phyloP scores from a whole-genome alignment of 2,113 vertebrate species.

The Callithrix jacchus region DNA sequence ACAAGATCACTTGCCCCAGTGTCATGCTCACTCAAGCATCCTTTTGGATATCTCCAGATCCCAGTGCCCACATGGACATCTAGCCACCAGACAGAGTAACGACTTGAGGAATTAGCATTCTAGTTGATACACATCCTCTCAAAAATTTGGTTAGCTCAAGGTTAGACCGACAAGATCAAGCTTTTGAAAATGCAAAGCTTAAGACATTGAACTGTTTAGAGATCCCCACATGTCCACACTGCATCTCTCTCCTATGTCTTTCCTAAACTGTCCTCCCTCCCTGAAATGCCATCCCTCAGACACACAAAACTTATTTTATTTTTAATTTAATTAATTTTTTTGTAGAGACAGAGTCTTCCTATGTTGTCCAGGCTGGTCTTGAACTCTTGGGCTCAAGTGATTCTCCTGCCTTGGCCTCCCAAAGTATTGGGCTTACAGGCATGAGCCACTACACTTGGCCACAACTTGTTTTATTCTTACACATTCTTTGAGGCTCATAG shows the following conservation, averaged over 20 bases:
- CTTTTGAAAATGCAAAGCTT: not conserved
- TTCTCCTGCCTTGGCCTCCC: too few species aligned
- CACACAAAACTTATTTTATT: not conserved
- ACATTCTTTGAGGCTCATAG: not conserved
- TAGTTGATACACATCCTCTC: not conserved
- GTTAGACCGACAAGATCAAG: not conserved
- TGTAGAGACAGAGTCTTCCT: too few species aligned
- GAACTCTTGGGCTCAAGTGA: too few species aligned
- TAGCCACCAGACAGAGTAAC: not conserved
- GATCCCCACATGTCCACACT: rapidly evolving
- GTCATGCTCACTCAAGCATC: not conserved
- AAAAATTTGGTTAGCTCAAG: not conserved
- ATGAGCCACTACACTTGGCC: too few species aligned
- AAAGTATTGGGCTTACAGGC: too few species aligned
- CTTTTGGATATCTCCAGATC: not conserved
- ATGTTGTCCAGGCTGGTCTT: too few species aligned
- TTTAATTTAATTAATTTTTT: too few species aligned
- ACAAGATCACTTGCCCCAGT: not conserved
- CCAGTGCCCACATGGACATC: not conserved
- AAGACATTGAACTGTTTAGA: not conserved
- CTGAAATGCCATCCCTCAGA: not conserved
- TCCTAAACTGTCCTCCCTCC: not conserved
- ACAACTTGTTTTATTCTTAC: not conserved
- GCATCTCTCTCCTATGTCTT: not conserved
- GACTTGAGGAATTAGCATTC: not conserved